phyloP scores from a whole-genome alignment of 2,113 vertebrate genomes.

The Campylomormyrus numenius region DNA sequence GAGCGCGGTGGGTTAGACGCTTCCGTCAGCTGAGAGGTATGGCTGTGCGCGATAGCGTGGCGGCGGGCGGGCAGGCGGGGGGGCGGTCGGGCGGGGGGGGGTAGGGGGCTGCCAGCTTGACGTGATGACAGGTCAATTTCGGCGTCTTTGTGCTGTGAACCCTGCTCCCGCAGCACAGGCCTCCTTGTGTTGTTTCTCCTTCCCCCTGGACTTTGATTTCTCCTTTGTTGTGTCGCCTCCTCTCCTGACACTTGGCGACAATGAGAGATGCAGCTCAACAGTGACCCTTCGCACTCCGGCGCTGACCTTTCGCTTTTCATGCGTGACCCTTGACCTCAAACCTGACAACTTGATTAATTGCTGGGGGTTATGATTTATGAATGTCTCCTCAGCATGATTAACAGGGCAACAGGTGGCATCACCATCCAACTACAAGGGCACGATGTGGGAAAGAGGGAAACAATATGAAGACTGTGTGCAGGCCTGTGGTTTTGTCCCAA shows the following conservation, averaged over 20 bases:
- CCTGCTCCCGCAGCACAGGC: conserved; percentile 60
- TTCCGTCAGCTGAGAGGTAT: conserved; percentile 62
- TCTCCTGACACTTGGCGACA: conserved; percentile 84
- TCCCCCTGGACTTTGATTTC: conserved; percentile 78
- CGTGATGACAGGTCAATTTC: conserved; percentile 86
- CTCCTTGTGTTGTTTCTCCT: conserved; percentile 55
- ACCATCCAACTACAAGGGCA: conserved; percentile 78
- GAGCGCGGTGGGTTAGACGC: conserved; percentile 59
- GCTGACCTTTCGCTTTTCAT: conserved; percentile 89
- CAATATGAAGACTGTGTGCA: conserved; percentile 60
- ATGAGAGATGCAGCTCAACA: conserved; percentile 87
- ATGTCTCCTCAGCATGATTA: conserved; percentile 96
- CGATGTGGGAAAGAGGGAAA: conserved; percentile 64
- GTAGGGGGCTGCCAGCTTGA: conserved; percentile 48
- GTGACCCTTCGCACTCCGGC: conserved; percentile 80
- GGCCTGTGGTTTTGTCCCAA: conserved; percentile 57
- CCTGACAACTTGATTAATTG: conserved; percentile 99
- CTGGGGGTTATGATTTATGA: conserved; percentile 99
- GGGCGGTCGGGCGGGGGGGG: conserved; percentile 35
- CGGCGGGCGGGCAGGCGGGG: conserved; percentile 50
- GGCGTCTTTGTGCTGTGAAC: conserved; percentile 72
- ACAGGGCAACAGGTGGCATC: conserved; percentile 98
- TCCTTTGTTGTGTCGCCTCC: conserved; percentile 83
- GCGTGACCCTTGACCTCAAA: conserved; percentile 78
- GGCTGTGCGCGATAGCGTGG: conserved; percentile 64